Evolutionary conservation across 2,888 invertebrate species (phyloP).

Genomic region (Xestia c-nigrum): DNA sequence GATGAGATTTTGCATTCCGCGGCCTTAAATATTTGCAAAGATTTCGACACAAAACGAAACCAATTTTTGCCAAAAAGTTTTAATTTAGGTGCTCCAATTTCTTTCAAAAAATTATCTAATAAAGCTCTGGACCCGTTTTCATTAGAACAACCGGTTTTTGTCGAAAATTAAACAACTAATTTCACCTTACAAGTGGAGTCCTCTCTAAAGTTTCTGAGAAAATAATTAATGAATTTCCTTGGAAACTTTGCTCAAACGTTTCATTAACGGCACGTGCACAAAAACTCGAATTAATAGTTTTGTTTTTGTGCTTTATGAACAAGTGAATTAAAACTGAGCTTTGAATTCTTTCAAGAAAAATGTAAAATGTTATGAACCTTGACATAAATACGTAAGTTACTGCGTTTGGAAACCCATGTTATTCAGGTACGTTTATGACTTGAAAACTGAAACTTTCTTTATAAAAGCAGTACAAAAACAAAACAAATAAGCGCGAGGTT

Average conservation of each 20-base stretch:
- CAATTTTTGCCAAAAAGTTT: slow-evolving; percentile 8
- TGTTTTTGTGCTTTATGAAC: slow-evolving; percentile 45
- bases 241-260: slow-evolving; percentile 59
- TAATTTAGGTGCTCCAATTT: slow-evolving; percentile 17
- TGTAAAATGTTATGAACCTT: slow-evolving; percentile 30
- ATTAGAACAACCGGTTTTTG: slow-evolving; percentile 42
- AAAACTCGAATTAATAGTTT: slow-evolving; percentile 57
- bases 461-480: background rate
- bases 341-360: slow-evolving; percentile 37
- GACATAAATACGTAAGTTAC: slow-evolving; percentile 33
- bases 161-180: slow-evolving; percentile 55
- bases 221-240: slow-evolving; percentile 65
- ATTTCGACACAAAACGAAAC: slow-evolving; percentile 8
- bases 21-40: slow-evolving; percentile 7
- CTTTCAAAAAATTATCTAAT: slow-evolving; percentile 20
- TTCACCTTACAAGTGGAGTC: slow-evolving; percentile 49
- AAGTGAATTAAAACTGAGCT: slow-evolving; percentile 32
- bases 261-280: slow-evolving; percentile 56
- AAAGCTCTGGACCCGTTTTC: slow-evolving; percentile 30
- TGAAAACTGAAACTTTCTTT: background rate
- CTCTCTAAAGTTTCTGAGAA: slow-evolving; percentile 59
- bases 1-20: slow-evolving; percentile 48
- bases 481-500: too few relatives aligned
- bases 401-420: background rate
- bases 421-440: background rate